Evolutionary conservation across 2,888 invertebrate species (phyloP).

Genomic region (Balanococcus diminutus): DNA sequence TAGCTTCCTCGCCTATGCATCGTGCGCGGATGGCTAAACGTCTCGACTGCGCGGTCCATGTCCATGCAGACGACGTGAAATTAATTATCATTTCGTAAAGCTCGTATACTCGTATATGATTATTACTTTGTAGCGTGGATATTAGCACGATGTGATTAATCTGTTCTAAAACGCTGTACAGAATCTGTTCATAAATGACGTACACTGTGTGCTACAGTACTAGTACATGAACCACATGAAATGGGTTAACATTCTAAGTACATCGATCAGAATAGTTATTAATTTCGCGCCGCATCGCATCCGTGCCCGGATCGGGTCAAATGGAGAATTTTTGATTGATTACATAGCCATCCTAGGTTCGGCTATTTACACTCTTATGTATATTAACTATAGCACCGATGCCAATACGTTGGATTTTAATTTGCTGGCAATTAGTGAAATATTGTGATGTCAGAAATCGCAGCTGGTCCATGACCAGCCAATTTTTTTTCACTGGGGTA

Average conservation of each 20-base stretch:
- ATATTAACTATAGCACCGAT: neutral
- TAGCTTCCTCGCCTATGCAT: neutral
- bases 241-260: slow-evolving; percentile 31
- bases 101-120: neutral
- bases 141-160: slow-evolving; percentile 29
- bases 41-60: neutral
- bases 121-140: neutral
- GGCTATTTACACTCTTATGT: neutral
- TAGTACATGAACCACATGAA: slow-evolving; percentile 32
- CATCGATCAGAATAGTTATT: slow-evolving; percentile 32
- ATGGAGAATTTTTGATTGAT: slow-evolving; percentile 16
- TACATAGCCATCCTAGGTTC: neutral
- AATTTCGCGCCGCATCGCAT: neutral
- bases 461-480: neutral
- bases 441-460: slow-evolving; percentile 19
- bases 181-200: neutral
- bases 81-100: slow-evolving; percentile 28
- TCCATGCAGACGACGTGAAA: neutral
- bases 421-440: slow-evolving; percentile 3
- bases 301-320: neutral
- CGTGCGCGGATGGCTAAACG: neutral
- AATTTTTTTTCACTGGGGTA: neutral
- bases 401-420: slow-evolving; percentile 10
- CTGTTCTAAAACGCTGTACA: slow-evolving; percentile 1
- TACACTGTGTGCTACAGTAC: neutral